A percentile compares a stretch with the other conserved stretches of the same genome.
Conservation (phyloP, 2,797 vertebrate species). For the Lepilemur ruficaudatus region DNA sequence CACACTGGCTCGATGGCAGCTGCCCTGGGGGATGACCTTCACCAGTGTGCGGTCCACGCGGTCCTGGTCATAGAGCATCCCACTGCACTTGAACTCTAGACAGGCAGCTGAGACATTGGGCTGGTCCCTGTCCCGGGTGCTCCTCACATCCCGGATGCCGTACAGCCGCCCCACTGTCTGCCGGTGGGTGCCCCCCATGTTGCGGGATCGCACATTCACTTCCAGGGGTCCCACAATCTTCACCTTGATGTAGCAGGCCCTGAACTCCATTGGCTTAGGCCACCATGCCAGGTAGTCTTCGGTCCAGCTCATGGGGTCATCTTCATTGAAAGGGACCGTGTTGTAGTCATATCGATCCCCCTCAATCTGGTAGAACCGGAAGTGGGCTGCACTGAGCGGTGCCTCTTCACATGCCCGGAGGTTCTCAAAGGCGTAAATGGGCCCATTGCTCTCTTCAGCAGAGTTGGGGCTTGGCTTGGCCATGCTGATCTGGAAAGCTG, state of each 20-base stretch:
- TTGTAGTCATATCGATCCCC: conserved; percentile 96
- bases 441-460: conserved; percentile 94
- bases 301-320: conserved; percentile 98
- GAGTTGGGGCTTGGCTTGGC: conserved; percentile 93
- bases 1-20: conserved; percentile 93
- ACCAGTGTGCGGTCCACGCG: conserved; percentile 96
- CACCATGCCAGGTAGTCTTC: conserved; percentile 98
- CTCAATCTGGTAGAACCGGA: conserved; percentile 96
- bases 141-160: conserved; percentile 94
- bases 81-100: conserved; percentile 98
- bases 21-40: conserved; percentile 95
- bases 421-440: conserved; percentile 94
- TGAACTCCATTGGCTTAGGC: conserved; percentile 98
- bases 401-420: conserved; percentile 95
- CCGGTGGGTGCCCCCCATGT: conserved; percentile 97
- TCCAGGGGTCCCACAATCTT: conserved; percentile 92
- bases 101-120: conserved; percentile 91
- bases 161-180: conserved; percentile 94
- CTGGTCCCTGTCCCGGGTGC: conserved; percentile 90
- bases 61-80: conserved; percentile 97
- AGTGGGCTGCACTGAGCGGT: conserved; percentile 92
- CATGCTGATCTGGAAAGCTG: conserved; percentile 95
- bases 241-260: conserved; percentile 97
- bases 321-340: conserved; percentile 96
- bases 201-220: conserved; percentile 94